Conservation (phyloP, 1,140 invertebrate genomes). For the Cotesia vestalis region DNA sequence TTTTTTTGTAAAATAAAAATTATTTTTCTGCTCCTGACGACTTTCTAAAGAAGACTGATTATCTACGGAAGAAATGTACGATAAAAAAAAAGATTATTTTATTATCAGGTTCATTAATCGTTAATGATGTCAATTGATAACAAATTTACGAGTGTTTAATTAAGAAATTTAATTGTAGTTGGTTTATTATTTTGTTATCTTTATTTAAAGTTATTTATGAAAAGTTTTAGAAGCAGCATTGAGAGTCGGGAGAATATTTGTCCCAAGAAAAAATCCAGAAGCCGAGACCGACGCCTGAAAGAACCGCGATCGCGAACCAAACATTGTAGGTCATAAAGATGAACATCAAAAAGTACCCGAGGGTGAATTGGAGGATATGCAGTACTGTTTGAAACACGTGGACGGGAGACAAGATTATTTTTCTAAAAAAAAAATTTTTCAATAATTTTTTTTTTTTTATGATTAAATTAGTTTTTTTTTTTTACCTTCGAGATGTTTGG, state of each 20-base stretch:
- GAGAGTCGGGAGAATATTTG: slow-evolving; percentile 52
- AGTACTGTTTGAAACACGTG: slow-evolving; percentile 73
- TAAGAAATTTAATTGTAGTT: neutral
- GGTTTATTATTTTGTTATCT: neutral
- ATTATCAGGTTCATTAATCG: no score
- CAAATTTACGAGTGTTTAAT: no score
- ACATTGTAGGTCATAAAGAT: slow-evolving; percentile 83
- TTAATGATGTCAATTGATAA: no score
- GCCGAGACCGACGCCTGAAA: slow-evolving; percentile 71
- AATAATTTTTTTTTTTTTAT: neutral
- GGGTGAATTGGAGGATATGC: slow-evolving; percentile 72
- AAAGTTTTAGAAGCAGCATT: slow-evolving; percentile 46
- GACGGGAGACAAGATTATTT: slow-evolving; percentile 58
- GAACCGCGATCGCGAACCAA: slow-evolving; percentile 73
- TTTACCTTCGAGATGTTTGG: slow-evolving; percentile 5
- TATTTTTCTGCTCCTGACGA: neutral
- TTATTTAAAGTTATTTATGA: neutral
- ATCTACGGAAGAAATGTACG: neutral
- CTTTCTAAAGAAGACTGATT: neutral
- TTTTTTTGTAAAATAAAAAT: neutral
- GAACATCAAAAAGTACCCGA: slow-evolving; percentile 78
- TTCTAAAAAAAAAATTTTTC: slow-evolving; percentile 44
- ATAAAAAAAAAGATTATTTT: slow-evolving; percentile 3
- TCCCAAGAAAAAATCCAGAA: slow-evolving; percentile 76
- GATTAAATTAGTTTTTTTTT: neutral